Evolutionary conservation across 1,140 invertebrate genomes (phyloP).

Genomic region (Aphidius ervi): DNA sequence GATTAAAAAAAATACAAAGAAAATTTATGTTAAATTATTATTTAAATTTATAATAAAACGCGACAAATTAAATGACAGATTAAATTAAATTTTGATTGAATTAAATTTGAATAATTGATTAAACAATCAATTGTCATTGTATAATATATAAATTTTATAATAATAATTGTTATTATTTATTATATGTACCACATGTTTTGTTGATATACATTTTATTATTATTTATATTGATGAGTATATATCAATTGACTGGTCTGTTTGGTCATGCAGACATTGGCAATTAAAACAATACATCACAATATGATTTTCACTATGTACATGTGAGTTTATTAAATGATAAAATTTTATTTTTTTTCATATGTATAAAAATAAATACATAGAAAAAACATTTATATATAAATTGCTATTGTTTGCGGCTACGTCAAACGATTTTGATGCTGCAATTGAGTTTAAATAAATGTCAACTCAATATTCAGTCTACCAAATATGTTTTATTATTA

Average conservation of each 20-base stretch:
- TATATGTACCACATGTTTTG: background rate
- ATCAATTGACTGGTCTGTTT: constrained; percentile 25
- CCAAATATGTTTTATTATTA: too few species aligned
- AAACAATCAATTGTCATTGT: too few species aligned
- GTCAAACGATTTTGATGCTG: too few species aligned
- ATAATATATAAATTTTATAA: background rate
- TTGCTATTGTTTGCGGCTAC: too few species aligned
- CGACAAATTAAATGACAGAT: background rate
- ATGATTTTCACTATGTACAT: background rate
- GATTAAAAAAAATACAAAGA: background rate
- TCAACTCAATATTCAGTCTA: too few species aligned
- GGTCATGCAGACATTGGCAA: constrained; percentile 17
- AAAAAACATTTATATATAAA: too few species aligned
- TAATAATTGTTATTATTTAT: constrained; percentile 7
- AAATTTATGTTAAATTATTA: background rate
- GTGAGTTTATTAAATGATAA: too few species aligned
- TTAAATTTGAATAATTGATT: too few species aligned
- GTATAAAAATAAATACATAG: too few species aligned
- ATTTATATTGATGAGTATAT: constrained; percentile 7
- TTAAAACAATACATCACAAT: constrained; percentile 17
- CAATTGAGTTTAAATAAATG: too few species aligned
- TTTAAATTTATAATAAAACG: background rate
- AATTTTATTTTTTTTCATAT: too few species aligned
- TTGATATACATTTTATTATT: background rate
- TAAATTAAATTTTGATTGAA: too few species aligned